phyloP scores from a whole-genome alignment of 2,113 vertebrate genomes.

The Hippocampus abdominalis region DNA sequence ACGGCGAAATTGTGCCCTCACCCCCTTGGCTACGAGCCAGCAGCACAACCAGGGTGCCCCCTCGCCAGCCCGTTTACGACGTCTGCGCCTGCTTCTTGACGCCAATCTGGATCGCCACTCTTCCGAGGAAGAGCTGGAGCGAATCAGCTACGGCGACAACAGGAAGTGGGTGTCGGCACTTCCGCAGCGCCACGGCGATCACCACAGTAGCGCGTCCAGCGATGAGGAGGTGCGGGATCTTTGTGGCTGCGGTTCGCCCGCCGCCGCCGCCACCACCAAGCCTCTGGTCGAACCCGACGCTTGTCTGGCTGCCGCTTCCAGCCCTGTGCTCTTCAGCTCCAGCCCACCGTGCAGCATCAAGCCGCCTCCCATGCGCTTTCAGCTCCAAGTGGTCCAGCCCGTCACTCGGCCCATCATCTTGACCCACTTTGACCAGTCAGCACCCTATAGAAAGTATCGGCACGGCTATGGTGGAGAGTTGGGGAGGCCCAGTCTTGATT shows the following conservation, averaged over 20 bases:
- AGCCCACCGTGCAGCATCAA: conserved; percentile 84
- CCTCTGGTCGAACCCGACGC: conserved; percentile 39
- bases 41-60: conserved; percentile 84
- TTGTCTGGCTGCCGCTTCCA: conserved; percentile 68
- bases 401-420: conserved; percentile 77
- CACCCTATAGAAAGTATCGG: conserved; percentile 82
- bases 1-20: conserved; percentile 79
- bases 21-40: conserved; percentile 83
- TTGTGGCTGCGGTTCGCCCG: conserved; percentile 63
- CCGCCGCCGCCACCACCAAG: conserved; percentile 36
- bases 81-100: conserved; percentile 78
- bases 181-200: conserved; percentile 69
- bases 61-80: conserved; percentile 74
- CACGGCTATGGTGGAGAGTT: conserved; percentile 74
- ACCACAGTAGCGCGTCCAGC: conserved; percentile 81
- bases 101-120: conserved; percentile 83
- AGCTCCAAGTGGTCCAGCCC: conserved; percentile 68
- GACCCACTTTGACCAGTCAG: conserved; percentile 79
- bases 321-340: conserved; percentile 85
- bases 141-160: conserved; percentile 79
- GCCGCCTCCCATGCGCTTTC: conserved; percentile 69
- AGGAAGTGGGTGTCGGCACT: conserved; percentile 77
- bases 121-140: conserved; percentile 87
- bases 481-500: conserved; percentile 84
- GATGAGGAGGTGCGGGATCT: conserved; percentile 89